These are phyloP conservation scores for Corydoras sp. DNA, from an alignment of 2,113 vertebrate genomes.

Conservation along the genomic window DNA sequence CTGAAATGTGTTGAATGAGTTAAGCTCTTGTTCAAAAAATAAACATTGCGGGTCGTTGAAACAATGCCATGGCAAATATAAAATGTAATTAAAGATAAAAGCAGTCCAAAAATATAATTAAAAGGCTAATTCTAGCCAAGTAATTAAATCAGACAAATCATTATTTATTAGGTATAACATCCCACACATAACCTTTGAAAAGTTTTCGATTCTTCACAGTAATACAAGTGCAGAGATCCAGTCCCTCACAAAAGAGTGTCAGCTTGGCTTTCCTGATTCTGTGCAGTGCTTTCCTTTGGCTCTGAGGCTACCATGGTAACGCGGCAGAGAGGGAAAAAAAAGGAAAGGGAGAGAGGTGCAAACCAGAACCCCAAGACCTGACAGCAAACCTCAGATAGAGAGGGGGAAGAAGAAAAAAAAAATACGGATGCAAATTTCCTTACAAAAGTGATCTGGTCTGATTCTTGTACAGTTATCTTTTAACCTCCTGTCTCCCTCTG, in stretches of 20 bases:
- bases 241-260: slow-evolving; percentile 31
- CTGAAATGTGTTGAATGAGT: no score
- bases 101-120: slow-evolving; percentile 8
- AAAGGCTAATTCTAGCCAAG: not conserved
- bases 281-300: slow-evolving; percentile 22
- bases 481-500: slow-evolving; percentile 4
- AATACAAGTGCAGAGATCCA: slow-evolving; percentile 28
- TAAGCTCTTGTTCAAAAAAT: no score
- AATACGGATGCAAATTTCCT: slow-evolving; percentile 50
- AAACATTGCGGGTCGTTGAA: no score
- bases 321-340: slow-evolving; percentile 38
- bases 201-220: slow-evolving; percentile 15
- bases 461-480: slow-evolving; percentile 5
- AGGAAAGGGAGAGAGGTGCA: slow-evolving; percentile 4
- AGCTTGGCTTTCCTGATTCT: slow-evolving; percentile 30
- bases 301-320: slow-evolving; percentile 47
- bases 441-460: slow-evolving; percentile 27
- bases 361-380: slow-evolving; percentile 44
- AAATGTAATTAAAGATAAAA: no score
- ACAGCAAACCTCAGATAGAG: slow-evolving; percentile 39
- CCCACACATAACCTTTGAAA: slow-evolving; percentile 8
- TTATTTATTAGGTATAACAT: slow-evolving; percentile 10
- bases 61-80: no score
- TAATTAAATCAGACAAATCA: slow-evolving; percentile 3
- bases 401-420: not conserved